These are phyloP conservation scores for Eonycteris spelaea DNA, from an alignment of 2,113 vertebrate genomes.

Conservation along the genomic window DNA sequence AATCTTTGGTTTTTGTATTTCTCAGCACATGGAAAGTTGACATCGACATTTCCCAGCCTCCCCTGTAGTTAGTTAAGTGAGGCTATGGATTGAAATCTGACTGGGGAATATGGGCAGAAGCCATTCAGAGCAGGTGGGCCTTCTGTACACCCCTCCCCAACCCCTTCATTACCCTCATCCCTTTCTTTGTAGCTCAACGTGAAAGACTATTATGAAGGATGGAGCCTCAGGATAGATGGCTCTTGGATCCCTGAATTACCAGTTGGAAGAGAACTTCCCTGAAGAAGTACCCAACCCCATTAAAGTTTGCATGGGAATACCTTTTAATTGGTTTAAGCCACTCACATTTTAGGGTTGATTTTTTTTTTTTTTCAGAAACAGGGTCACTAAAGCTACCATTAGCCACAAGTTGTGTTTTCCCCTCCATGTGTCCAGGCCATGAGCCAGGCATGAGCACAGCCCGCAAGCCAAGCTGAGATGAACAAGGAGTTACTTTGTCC, in stretches of 20 bases:
- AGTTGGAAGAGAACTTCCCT: background rate
- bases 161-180: background rate
- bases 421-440: background rate
- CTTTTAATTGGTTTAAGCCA: background rate
- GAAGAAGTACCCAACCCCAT: background rate
- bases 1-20: background rate
- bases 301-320: background rate
- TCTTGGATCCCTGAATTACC: background rate
- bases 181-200: background rate
- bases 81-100: background rate
- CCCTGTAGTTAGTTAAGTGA: background rate
- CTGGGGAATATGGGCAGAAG: background rate
- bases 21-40: background rate
- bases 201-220: background rate
- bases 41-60: background rate
- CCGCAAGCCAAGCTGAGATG: background rate
- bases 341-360: background rate
- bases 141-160: background rate
- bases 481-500: constrained; percentile 8
- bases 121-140: background rate
- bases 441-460: constrained; percentile 3
- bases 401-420: background rate
- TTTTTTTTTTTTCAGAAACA: background rate
- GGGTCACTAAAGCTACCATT: background rate
- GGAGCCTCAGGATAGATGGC: background rate